A percentile compares a stretch with the other conserved stretches of the same genome.
These are phyloP conservation scores for Leucoraja ocellata DNA, from an alignment of 2,797 vertebrate species.

Conservation along the genomic window DNA sequence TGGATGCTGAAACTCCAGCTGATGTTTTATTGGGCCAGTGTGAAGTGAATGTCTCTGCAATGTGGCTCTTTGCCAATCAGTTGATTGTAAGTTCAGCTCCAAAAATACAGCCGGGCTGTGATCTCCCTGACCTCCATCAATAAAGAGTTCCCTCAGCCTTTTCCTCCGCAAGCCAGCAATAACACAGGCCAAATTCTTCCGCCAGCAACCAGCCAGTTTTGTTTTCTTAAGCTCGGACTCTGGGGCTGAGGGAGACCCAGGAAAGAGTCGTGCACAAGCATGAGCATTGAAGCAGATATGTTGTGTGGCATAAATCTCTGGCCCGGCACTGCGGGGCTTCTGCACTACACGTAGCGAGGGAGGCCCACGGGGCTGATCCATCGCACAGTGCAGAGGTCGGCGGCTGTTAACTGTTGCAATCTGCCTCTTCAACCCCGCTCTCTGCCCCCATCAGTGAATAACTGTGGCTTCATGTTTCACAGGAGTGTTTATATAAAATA, in stretches of 20 bases:
- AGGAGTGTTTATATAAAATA: neutral
- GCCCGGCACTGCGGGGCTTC: neutral
- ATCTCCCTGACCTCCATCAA: constrained; percentile 19
- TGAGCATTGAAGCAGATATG: neutral
- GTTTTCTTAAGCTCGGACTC: constrained; percentile 1
- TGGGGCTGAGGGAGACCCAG: neutral
- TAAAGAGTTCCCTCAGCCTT: constrained; percentile 7
- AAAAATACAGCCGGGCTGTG: constrained; percentile 19
- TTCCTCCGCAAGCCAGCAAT: neutral
- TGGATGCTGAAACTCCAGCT: neutral
- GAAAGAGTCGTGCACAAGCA: neutral
- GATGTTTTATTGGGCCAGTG: neutral
- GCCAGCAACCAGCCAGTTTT: neutral
- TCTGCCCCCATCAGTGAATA: constrained; percentile 43
- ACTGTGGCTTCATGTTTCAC: constrained; percentile 51
- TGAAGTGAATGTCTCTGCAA: neutral
- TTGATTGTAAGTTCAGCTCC: constrained; percentile 17
- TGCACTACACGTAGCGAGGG: neutral
- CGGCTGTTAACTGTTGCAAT: constrained; percentile 50
- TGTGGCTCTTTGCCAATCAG: neutral
- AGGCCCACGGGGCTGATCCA: neutral
- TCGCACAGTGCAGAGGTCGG: constrained; percentile 47
- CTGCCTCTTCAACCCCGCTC: constrained; percentile 48
- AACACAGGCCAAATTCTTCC: constrained; percentile 6
- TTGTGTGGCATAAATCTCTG: constrained; percentile 25